A percentile compares a stretch with the other conserved stretches of the same genome.
These are phyloP conservation scores for Gallinago solitaria DNA, from an alignment of 2,797 vertebrate species.

Conservation along the genomic window DNA sequence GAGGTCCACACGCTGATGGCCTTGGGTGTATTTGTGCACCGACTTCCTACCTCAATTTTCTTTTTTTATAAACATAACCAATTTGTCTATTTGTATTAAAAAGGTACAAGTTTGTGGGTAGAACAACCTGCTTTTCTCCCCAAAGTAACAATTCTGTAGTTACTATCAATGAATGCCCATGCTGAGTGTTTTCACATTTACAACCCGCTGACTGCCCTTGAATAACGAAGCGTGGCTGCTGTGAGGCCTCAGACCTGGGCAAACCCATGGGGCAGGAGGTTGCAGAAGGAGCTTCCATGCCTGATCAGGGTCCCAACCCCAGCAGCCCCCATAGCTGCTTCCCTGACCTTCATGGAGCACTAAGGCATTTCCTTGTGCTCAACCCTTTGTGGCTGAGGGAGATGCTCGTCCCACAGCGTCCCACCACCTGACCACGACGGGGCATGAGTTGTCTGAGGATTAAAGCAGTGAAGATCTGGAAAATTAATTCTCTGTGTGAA, in stretches of 20 bases:
- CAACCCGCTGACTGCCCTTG: not conserved
- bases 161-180: accelerated
- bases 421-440: no score
- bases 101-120: not conserved
- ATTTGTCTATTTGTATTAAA: not conserved
- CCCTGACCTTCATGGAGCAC: not conserved
- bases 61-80: not conserved
- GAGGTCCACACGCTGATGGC: not conserved
- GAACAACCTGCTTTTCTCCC: not conserved
- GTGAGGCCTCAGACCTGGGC: accelerated
- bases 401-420: not conserved
- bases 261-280: not conserved
- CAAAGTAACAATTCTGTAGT: no score
- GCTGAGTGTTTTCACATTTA: not conserved
- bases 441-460: not conserved
- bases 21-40: not conserved
- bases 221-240: not conserved
- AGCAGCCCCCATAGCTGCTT: not conserved
- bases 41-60: not conserved
- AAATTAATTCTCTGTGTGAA: not conserved
- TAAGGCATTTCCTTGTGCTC: accelerated
- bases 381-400: not conserved
- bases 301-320: not conserved
- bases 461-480: not conserved
- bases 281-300: not conserved